phyloP scores from a whole-genome alignment of 2,888 invertebrate genomes.

The Monoplex corrugatus region DNA sequence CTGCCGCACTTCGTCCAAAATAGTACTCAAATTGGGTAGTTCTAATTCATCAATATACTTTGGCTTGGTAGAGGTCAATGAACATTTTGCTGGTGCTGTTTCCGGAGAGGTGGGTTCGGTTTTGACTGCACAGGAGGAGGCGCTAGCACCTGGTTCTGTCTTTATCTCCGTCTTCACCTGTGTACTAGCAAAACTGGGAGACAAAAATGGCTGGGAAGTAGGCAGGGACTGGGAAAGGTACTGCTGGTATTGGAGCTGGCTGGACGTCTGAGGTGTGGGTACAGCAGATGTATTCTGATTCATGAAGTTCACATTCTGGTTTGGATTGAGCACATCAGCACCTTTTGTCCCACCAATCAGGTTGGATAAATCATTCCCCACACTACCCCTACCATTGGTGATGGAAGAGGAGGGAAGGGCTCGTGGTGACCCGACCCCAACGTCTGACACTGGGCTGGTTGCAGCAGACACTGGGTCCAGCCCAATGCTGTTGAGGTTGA shows the following conservation, averaged over 20 bases:
- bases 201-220: neutral
- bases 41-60: too few relatives aligned
- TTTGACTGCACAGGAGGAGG: slow-evolving; percentile 50
- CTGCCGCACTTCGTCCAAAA: slow-evolving; percentile 67
- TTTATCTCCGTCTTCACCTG: slow-evolving; percentile 52
- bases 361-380: neutral
- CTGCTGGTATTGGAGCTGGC: neutral
- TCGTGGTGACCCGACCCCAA: neutral
- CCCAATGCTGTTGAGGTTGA: slow-evolving; percentile 37
- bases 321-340: slow-evolving; percentile 44
- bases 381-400: slow-evolving; percentile 38
- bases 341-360: neutral
- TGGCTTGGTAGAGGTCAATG: too few relatives aligned
- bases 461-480: slow-evolving; percentile 45
- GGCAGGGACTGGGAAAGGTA: neutral
- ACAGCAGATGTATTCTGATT: neutral
- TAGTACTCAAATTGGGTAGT: slow-evolving; percentile 45
- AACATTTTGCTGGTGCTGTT: neutral
- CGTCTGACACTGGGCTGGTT: slow-evolving; percentile 20
- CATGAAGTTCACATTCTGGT: neutral
- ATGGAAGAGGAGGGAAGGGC: slow-evolving; percentile 31
- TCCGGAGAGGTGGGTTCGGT: neutral
- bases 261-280: neutral
- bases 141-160: neutral
- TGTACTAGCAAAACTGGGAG: slow-evolving; percentile 48